Base-by-base conservation (phyloP, 2,797 vertebrate species). In the Sebastes minor region DNA sequence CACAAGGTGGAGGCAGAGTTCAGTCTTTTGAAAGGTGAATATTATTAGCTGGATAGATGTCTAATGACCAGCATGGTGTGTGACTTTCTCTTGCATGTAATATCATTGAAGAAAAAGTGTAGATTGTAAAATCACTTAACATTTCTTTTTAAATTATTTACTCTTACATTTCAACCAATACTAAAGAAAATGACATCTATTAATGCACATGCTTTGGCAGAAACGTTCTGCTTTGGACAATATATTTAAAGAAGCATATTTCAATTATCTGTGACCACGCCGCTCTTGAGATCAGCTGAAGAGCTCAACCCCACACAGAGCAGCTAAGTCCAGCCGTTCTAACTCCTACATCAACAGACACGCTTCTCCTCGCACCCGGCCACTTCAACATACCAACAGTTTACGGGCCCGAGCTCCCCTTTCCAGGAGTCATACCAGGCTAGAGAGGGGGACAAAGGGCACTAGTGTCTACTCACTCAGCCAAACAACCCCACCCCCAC, bases 391-490 rank as follows among this genome's bases (percentile, higher is more conserved):
- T 89, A 86, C 80, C 87, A 87, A 61, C 81, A 91, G 87, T 87
- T 90, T 89, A 91, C 22, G 53, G 88, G 74, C 77, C 68, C 74
- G 38, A 46, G 57, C 81, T 68, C 86, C 65, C 60, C 73, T 70
- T 81, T 86, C 83, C 86, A 81, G 81, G 73, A 92, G 77, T 85
- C 81, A 76, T 80, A 90, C 89, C 83, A 88, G 89, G 85, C 89
- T 78, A 77, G 85, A 90, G 79, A 87, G 35, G 52, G 76, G 91
- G 90, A 95, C 93, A 95, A 95, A 95, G 92, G 92, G 84, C 90
- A 92, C 91, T 76, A 94, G 88, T 94, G 94, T 95, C 88, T 92
- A 80, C 90, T 92, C 82, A 86, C 75, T 83, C 80, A 86, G 82
- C 80, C 78, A 88, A 81, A 81, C 78, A 80, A 68, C 73, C 74